Base-by-base conservation (phyloP, 2,888 invertebrate genomes). In the Pristionchus mayeri region DNA sequence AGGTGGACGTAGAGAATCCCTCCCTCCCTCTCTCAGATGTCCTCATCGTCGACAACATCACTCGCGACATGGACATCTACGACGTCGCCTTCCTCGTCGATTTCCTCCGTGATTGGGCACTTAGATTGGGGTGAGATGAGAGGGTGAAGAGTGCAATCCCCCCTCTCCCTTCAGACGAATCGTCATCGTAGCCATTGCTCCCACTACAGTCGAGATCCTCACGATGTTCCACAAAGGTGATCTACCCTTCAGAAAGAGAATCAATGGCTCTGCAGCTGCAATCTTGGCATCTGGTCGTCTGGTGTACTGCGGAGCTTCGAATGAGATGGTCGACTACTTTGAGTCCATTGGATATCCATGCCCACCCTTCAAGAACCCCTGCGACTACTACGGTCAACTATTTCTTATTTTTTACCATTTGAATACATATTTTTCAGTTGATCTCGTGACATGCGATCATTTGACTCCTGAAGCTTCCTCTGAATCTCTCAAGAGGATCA, bases 1-100 rank as follows among this genome's bases (percentile, higher is more conserved):
- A n/a, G n/a, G n/a, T n/a, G n/a, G n/a, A n/a, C n/a, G n/a, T 44
- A 6, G 44, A 44, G 6, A 44, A 9, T 6, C 44, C 44, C 44
- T 9, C 13, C 44, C 13, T 44, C 57, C 57, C 2, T 24, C n/a
- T n/a, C 88, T 76, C 76, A 89, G 96, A 97, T 86, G 95, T 98
- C 71, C 94, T 98, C 0, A 95, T 97, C 44, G 94, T 97, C 85
- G 97, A 97, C 93, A 96, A 97, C 93, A 96, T 97, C 0, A 96
- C 96, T 0, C 95, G 95, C 91, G 96, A 96, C 85, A 96, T 97
- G 95, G 97, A 98, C 92, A 97, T 98, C 87, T 97, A 98, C 91
- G 98, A 98, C 92, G 97, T 97, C 0, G 98, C 97, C 94, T 98
- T 98, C 93, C 94, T 98, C 79, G 96, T 98, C 85, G 97, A 98